Evolutionary conservation across 2,113 vertebrate genomes (phyloP), one percentile per base, ranked within the genome.

Genomic region (Hydrolagus affinis): DNA sequence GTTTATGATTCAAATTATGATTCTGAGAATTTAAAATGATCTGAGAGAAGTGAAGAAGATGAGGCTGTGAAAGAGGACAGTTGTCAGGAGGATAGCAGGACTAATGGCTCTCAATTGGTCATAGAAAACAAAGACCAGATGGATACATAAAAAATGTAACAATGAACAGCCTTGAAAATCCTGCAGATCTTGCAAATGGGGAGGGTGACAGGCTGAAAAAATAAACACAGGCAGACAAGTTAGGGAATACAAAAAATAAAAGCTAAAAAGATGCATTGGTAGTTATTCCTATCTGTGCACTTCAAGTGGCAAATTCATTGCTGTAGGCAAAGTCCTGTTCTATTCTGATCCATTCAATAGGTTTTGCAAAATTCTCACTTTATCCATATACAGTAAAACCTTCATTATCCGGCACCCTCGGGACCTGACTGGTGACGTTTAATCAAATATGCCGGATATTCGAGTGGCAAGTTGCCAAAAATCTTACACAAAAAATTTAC

Each of bases 101-200:
- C 60, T 80, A 60, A 80, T 64, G 25, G 77, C n/a, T 64, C 59
- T 62, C 62, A 80, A 44, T 25, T 28, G 23, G 56, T 28, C 1
- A 15, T 64, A 15, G 59, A 80, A 28, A n/a, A 78, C 23, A 62
- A 64, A 64, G 77, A 30, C 59, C 77, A 80, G 77, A 78, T 78
- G 56, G 76, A 14, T 62, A 25, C 59, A 78, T 28, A 62, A 78
- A 78, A 80, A 80, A 80, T 80, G 77, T 64, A 80, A 64, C 77
- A 80, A 80, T 57, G 57, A 28, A 80, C 0, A 0, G 77, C 59
- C 77, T 80, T 80, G 77, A 62, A n/a, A 17, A 64, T 80, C 57
- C 28, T 64, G 56, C 28, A 64, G 28, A 80, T 64, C 57, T 23
- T 64, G 23, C 23, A 80, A 80, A 23, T 19, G 62, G 21, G 1